Evolutionary conservation across 1,140 invertebrate genomes (phyloP).

Genomic region (Panulirus ornatus): DNA sequence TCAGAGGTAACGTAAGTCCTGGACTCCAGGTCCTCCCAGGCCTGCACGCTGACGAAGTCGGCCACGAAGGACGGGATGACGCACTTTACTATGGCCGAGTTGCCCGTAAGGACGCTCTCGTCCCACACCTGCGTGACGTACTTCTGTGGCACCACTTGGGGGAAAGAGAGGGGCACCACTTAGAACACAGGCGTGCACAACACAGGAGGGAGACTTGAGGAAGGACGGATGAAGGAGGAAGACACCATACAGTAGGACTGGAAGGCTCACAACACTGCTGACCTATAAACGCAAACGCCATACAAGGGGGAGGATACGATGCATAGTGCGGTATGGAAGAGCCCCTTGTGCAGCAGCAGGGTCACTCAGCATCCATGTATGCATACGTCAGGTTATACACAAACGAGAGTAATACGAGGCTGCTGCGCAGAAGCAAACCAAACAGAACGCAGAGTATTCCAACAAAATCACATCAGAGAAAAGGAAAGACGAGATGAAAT

Average conservation of each 20-base stretch:
- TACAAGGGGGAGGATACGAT: too few species aligned
- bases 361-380: too few species aligned
- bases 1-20: constrained; percentile 81
- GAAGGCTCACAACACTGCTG: too few species aligned
- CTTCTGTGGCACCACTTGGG: constrained; percentile 75
- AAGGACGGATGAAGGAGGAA: background rate
- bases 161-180: background rate
- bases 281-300: too few species aligned
- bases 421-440: too few species aligned
- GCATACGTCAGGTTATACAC: too few species aligned
- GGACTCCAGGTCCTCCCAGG: constrained; percentile 89
- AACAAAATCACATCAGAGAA: too few species aligned
- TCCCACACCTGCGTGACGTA: constrained; percentile 78
- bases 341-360: too few species aligned
- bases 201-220: background rate
- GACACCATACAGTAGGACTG: background rate
- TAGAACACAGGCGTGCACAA: background rate
- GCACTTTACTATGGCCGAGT: constrained; percentile 94
- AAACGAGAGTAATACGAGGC: too few species aligned
- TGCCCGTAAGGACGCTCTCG: constrained; percentile 81
- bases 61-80: constrained; percentile 94
- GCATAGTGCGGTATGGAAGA: too few species aligned
- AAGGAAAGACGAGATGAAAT: too few species aligned
- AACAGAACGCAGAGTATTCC: too few species aligned
- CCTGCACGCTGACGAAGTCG: constrained; percentile 92